These are phyloP conservation scores for Xenops minutus DNA, from an alignment of 2,797 vertebrate species.

Conservation along the genomic window DNA sequence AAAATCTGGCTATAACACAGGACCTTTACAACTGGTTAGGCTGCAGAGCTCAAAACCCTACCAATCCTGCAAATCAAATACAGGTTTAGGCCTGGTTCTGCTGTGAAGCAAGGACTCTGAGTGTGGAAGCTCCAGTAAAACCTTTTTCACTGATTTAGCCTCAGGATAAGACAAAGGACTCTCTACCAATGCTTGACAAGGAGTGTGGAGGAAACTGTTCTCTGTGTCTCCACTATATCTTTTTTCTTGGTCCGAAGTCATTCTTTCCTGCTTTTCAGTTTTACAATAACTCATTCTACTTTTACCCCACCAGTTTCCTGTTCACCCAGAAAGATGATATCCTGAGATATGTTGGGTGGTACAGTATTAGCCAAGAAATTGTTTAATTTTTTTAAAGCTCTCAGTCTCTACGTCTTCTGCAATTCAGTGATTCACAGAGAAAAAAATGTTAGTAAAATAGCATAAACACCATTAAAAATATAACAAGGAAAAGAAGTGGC, in stretches of 20 bases:
- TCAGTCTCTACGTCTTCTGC: neutral
- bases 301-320: neutral
- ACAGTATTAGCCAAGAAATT: neutral
- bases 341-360: neutral
- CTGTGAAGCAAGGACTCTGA: neutral
- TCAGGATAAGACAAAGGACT: neutral
- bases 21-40: neutral
- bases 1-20: neutral
- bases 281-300: neutral
- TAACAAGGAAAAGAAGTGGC: neutral
- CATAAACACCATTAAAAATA: neutral
- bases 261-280: neutral
- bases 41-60: neutral
- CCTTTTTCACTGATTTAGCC: neutral
- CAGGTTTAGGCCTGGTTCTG: neutral
- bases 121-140: neutral
- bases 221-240: neutral
- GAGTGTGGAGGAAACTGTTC: neutral
- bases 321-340: neutral
- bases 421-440: neutral
- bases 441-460: neutral
- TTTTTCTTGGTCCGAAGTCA: neutral
- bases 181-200: neutral
- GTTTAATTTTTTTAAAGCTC: neutral
- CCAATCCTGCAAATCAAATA: neutral